Evolutionary conservation across 2,113 vertebrate species (phyloP), one percentile per base, ranked within the genome.

Genomic region (Dasypus novemcinctus): DNA sequence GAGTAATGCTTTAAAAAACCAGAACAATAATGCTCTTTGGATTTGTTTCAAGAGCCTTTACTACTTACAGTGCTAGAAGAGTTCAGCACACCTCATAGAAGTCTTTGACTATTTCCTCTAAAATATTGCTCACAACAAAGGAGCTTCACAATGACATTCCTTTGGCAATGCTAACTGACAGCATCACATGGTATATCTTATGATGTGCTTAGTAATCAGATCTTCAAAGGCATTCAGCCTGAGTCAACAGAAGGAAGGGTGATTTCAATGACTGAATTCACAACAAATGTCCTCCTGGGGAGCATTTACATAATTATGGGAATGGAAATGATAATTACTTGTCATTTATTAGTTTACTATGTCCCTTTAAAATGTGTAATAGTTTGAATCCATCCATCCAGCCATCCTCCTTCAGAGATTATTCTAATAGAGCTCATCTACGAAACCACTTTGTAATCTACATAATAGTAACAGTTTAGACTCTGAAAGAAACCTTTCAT

Each of bases 211-310:
- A 95, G 86, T 85, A 97, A 96, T 93, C 64, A 85, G 75, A 38
- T 46, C 15, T 97, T 97, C 80, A 76, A 75, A 94, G 41, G 7
- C 18, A 96, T 18, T 94, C 59, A 89, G 38, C 12, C 31, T 94
- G 43, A 74, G 63, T 96, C 93, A 96, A 79, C 83, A 95, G 72
- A 97, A 97, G 76, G 80, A 97, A 97, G 91, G 92, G 29, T 46
- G 86, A 96, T 96, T 97, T 94, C 96, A 95, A 93, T 90, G 36
- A 31, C 46, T 95, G 57, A 59, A 95, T 91, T 97, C 57, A 43
- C 84, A 97, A 97, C 64, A 97, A 74, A 82, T 0, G 46, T 97
- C 84, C 43, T 98, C 90, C 6, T 43, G n/a, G 76, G 46, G 17
- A 97, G 12, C 2, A 57, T 89, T 97, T 93, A 57, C 63, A 87